Percentiles rank a stretch among this genome's conserved stretches.
phyloP scores from a whole-genome alignment of 2,797 vertebrate genomes.

The Margarornis squamiger region DNA sequence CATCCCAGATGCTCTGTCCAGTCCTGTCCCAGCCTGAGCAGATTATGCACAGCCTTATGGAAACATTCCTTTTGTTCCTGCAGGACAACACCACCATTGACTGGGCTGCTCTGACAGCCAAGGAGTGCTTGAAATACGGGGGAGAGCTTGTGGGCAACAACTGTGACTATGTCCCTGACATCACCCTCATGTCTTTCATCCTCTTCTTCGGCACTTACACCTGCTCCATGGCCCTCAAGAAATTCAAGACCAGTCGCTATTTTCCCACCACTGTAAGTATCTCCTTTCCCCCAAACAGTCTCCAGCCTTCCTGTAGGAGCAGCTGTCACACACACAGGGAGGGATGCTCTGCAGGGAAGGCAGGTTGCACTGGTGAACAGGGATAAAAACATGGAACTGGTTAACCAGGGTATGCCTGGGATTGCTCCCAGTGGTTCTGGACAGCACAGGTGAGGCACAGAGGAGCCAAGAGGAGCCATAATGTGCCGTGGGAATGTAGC shows the following conservation, averaged over 20 bases:
- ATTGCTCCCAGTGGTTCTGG: not conserved
- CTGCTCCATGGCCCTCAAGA: slow-evolving; percentile 95
- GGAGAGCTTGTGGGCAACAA: slow-evolving; percentile 86
- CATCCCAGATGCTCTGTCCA: not conserved
- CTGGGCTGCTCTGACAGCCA: slow-evolving; percentile 86
- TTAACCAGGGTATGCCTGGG: not conserved
- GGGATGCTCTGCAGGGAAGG: not conserved
- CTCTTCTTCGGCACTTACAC: slow-evolving; percentile 96
- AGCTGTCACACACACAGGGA: not conserved
- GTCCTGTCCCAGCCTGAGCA: not conserved
- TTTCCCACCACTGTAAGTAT: slow-evolving; percentile 94
- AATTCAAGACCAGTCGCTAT: slow-evolving; percentile 95
- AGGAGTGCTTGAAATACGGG: slow-evolving; percentile 87
- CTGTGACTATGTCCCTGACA: slow-evolving; percentile 90
- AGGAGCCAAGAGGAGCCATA: not conserved
- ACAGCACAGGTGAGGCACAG: not conserved
- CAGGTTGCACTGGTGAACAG: not conserved
- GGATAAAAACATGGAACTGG: not conserved
- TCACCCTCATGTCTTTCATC: slow-evolving; percentile 95
- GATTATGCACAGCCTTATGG: not conserved
- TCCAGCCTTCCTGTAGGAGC: not conserved
- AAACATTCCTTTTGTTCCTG: not conserved
- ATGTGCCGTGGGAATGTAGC: too few species aligned
- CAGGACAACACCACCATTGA: slow-evolving; percentile 79
- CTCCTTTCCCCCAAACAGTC: not conserved